phyloP scores from a whole-genome alignment of 2,113 vertebrate genomes.

The Periophthalmodon schlosseri region DNA sequence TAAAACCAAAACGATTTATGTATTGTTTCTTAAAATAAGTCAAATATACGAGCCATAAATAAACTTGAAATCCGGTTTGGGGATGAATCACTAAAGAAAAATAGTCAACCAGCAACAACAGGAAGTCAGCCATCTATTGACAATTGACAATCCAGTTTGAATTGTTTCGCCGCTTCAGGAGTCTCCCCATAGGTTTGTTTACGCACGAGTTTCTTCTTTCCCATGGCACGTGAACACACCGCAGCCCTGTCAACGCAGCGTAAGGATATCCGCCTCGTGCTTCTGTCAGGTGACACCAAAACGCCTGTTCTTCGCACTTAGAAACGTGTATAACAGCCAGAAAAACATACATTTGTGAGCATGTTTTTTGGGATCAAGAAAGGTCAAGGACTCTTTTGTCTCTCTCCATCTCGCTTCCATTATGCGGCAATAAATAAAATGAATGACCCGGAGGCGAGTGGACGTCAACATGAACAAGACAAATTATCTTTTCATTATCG shows the following conservation, averaged over 20 bases:
- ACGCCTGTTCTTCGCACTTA: background rate
- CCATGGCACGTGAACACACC: constrained; percentile 27
- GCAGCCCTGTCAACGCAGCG: constrained; percentile 28
- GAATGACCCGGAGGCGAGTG: constrained; percentile 40
- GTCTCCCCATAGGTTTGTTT: background rate
- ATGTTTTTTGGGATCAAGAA: background rate
- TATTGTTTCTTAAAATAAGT: too few species aligned
- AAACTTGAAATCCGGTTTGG: too few species aligned
- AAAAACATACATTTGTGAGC: background rate
- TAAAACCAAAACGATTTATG: too few species aligned
- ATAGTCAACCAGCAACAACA: background rate
- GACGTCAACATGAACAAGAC: constrained; percentile 48
- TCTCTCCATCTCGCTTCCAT: constrained; percentile 39
- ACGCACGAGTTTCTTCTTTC: constrained; percentile 8
- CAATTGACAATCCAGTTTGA: background rate
- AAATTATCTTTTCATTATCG: constrained; percentile 59
- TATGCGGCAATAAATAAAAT: constrained; percentile 49
- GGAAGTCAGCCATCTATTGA: background rate
- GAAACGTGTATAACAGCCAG: background rate
- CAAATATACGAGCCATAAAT: too few species aligned
- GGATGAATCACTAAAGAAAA: background rate
- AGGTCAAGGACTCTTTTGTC: constrained; percentile 37
- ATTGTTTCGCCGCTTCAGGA: background rate
- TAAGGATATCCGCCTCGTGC: constrained; percentile 32
- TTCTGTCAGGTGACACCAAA: constrained; percentile 24